Percentiles rank a stretch among this genome's conserved stretches.
Evolutionary conservation across 1,140 invertebrate genomes (phyloP).

Genomic region (Amphibalanus amphitrite): DNA sequence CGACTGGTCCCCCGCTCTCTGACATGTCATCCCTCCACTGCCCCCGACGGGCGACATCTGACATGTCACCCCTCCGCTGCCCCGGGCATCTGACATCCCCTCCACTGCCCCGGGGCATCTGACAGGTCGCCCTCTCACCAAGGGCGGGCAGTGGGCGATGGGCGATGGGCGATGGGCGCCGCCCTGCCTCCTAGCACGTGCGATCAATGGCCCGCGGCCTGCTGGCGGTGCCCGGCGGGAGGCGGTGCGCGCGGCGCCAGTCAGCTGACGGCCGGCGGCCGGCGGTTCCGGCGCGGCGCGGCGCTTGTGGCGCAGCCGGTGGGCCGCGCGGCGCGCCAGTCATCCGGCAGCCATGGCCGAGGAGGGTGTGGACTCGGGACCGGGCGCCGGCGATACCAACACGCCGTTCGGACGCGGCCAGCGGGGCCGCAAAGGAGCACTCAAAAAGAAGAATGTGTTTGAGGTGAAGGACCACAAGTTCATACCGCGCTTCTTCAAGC

Average conservation of each 20-base stretch:
- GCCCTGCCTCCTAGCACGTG: too few relatives aligned
- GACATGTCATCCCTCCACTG: too few relatives aligned
- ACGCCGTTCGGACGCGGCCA: conserved; percentile 51
- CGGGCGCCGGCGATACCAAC: conserved; percentile 39
- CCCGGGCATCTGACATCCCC: too few relatives aligned
- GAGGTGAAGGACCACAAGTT: conserved; percentile 97
- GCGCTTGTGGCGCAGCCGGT: conserved; percentile 11
- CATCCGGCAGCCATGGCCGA: conserved; percentile 17
- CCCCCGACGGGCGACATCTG: too few relatives aligned
- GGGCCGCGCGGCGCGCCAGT: conserved; percentile 8
- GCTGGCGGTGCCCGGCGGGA: not conserved
- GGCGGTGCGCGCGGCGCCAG: conserved; percentile 5
- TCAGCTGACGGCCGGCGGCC: conserved; percentile 9
- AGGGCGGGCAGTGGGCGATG: too few relatives aligned
- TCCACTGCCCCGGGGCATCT: too few relatives aligned
- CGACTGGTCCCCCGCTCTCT: too few relatives aligned
- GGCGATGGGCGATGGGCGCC: too few relatives aligned
- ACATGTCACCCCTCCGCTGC: too few relatives aligned
- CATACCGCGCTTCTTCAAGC: conserved; percentile 98
- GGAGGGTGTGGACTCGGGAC: conserved; percentile 37
- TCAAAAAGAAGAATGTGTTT: conserved; percentile 99
- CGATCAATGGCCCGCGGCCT: too few relatives aligned
- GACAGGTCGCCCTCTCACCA: too few relatives aligned
- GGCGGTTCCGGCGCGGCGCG: conserved; percentile 14
- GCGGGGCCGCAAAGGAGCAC: conserved; percentile 77